Conservation (phyloP, 1,140 invertebrate species). For the Drosophila ficusphila region DNA sequence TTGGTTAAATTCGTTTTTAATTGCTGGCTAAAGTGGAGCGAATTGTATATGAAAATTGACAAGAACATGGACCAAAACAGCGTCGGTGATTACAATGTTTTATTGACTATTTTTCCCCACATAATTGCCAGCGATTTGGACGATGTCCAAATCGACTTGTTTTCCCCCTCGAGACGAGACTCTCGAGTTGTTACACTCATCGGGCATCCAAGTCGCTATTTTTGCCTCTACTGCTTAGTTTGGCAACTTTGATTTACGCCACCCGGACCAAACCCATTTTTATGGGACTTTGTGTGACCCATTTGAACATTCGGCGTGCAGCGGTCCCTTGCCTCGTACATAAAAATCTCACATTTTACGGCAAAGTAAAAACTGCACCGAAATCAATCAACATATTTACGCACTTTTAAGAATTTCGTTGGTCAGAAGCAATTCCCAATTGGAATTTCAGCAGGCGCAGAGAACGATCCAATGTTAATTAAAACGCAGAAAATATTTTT, state of each 20-base stretch:
- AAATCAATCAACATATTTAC: conserved; percentile 17
- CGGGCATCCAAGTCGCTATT: conserved; percentile 7
- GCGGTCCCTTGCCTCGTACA: conserved; percentile 2
- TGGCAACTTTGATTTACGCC: conserved; percentile 41
- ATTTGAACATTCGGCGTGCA: conserved; percentile 36
- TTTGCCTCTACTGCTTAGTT: conserved; percentile 15
- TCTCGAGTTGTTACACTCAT: conserved; percentile 1
- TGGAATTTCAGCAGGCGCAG: not conserved
- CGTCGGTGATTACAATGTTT: conserved; percentile 4
- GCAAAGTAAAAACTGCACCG: not conserved
- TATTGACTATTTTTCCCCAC: conserved; percentile 32
- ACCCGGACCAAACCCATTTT: conserved; percentile 21
- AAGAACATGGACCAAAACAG: not conserved
- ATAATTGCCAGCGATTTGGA: conserved; percentile 44
- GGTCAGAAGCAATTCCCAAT: not conserved
- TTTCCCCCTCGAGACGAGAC: not conserved
- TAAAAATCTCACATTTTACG: not conserved
- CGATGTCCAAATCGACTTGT: conserved; percentile 39
- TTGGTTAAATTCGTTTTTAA: conserved; percentile 45
- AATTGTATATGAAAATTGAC: not conserved
- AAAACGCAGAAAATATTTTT: conserved; percentile 6
- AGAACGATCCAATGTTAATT: not conserved
- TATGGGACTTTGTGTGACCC: conserved; percentile 38
- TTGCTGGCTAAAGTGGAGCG: conserved; percentile 16
- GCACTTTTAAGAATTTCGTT: conserved; percentile 1